These are phyloP conservation scores for Ceratina japonica DNA, from an alignment of 1,140 invertebrate genomes.

Conservation along the genomic window DNA sequence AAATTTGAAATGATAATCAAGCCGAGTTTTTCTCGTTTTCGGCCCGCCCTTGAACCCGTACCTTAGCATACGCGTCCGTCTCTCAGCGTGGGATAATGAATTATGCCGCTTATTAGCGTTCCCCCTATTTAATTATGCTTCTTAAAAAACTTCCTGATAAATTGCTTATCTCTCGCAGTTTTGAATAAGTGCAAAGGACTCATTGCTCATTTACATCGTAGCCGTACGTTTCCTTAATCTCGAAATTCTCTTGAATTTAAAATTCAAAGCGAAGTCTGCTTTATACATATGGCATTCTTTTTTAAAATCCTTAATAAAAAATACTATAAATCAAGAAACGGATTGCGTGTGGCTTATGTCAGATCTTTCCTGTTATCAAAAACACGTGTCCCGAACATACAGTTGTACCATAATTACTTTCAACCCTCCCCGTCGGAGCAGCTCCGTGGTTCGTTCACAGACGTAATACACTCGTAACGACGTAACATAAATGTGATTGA, in stretches of 20 bases:
- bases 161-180: not conserved
- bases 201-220: too few relatives aligned
- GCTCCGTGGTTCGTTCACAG: slow-evolving; percentile 8
- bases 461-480: slow-evolving; percentile 40
- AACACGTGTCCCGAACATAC: not conserved
- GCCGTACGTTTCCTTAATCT: too few relatives aligned
- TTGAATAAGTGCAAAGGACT: too few relatives aligned
- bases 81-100: slow-evolving; percentile 2
- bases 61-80: not conserved
- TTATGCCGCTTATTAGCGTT: slow-evolving; percentile 14
- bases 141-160: not conserved
- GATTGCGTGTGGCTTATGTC: too few relatives aligned
- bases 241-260: too few relatives aligned
- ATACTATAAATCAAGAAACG: too few relatives aligned
- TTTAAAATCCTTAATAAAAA: too few relatives aligned
- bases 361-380: not conserved
- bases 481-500: slow-evolving; percentile 73
- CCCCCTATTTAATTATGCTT: too few relatives aligned
- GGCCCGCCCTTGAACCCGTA: slow-evolving; percentile 51
- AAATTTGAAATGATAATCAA: slow-evolving; percentile 67
- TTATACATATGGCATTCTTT: too few relatives aligned
- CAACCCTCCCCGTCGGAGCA: not conserved
- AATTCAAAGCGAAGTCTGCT: too few relatives aligned
- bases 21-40: slow-evolving; percentile 53
- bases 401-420: slow-evolving; percentile 9